Evolutionary conservation across 2,113 vertebrate genomes (phyloP).

Genomic region (Podarcis raffonei): DNA sequence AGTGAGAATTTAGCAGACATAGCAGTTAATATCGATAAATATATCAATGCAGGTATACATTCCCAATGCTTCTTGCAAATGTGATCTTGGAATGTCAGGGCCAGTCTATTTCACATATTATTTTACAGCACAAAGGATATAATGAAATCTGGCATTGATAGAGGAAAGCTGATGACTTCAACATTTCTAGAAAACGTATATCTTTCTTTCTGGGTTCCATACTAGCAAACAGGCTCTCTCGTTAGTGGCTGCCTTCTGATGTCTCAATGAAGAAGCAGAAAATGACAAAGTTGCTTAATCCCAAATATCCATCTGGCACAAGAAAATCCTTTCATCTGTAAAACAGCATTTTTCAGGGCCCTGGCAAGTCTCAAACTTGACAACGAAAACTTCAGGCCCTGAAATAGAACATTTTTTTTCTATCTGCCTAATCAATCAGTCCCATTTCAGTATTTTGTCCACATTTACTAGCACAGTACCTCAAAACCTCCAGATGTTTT

Average conservation of each 20-base stretch:
- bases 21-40: background rate
- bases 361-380: background rate
- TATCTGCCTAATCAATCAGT: background rate
- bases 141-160: background rate
- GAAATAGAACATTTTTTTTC: background rate
- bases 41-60: background rate
- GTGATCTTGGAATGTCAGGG: background rate
- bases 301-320: background rate
- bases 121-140: background rate
- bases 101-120: background rate
- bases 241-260: background rate
- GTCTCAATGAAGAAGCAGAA: background rate
- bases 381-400: background rate
- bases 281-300: background rate
- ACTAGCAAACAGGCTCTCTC: background rate
- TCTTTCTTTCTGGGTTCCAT: background rate
- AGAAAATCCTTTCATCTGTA: background rate
- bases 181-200: background rate
- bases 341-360: background rate
- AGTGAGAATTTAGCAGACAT: background rate
- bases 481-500: background rate
- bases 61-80: background rate
- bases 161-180: background rate
- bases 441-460: conserved; percentile 3
- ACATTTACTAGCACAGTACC: conserved; percentile 13